Conservation (phyloP, 2,888 invertebrate genomes). For the Neoascia interrupta region DNA sequence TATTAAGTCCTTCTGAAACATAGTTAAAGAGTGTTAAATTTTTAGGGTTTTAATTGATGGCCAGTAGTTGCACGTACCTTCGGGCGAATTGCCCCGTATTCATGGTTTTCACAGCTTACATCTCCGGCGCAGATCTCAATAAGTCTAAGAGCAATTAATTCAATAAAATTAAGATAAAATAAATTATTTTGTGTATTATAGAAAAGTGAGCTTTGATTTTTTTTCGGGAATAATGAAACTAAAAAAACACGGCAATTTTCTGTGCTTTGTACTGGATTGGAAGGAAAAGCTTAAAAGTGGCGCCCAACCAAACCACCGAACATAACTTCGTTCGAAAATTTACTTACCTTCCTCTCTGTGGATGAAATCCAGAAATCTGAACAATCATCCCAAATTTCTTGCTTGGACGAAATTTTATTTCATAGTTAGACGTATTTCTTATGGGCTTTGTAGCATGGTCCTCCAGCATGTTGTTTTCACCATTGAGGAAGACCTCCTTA, state of each 20-base stretch:
- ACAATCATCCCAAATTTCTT: constrained; percentile 78
- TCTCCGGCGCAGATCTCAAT: constrained; percentile 78
- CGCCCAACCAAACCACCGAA: too few relatives aligned
- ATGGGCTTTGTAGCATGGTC: constrained; percentile 53
- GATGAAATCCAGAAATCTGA: constrained; percentile 77
- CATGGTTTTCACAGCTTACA: constrained; percentile 77
- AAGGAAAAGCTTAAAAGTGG: too few relatives aligned
- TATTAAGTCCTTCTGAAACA: constrained; percentile 76
- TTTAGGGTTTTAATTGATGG: background rate
- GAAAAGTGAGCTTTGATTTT: background rate
- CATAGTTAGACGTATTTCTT: constrained; percentile 70
- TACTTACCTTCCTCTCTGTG: constrained; percentile 77
- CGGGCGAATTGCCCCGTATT: constrained; percentile 78
- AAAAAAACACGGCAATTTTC: too few relatives aligned
- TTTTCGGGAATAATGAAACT: too few relatives aligned
- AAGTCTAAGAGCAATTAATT: constrained; percentile 74
- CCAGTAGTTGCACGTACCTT: constrained; percentile 72
- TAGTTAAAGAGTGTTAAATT: background rate
- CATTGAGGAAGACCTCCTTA: constrained; percentile 35
- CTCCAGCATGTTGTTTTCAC: constrained; percentile 57
- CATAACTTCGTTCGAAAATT: too few relatives aligned
- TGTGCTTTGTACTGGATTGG: too few relatives aligned
- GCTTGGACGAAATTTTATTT: constrained; percentile 77
- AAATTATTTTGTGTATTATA: too few relatives aligned
- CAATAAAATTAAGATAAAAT: too few relatives aligned